phyloP scores from a whole-genome alignment of 2,797 vertebrate species.

The Pangasius sanitwongsei region DNA sequence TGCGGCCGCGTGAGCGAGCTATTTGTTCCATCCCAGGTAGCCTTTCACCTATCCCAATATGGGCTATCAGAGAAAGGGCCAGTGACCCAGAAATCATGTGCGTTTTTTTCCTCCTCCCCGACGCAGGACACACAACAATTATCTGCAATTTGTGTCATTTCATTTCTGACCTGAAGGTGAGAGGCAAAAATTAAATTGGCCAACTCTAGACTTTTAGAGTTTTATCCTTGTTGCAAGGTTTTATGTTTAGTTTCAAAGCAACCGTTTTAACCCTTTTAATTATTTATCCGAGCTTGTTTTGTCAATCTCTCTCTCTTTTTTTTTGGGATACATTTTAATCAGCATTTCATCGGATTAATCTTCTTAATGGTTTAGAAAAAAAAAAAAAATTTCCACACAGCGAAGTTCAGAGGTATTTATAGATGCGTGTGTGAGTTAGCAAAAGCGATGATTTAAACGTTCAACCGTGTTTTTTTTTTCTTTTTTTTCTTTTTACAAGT shows the following conservation, averaged over 20 bases:
- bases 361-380: conserved; percentile 76
- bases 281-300: conserved; percentile 43
- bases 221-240: background rate
- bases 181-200: conserved; percentile 63
- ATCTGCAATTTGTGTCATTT: conserved; percentile 82
- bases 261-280: conserved; percentile 25
- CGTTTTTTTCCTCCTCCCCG: conserved; percentile 71
- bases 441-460: conserved; percentile 28
- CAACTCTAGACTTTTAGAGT: background rate
- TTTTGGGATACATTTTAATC: conserved; percentile 78
- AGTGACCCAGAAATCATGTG: conserved; percentile 75
- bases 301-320: conserved; percentile 56
- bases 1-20: conserved; percentile 62
- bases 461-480: conserved; percentile 42
- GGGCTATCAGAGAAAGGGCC: conserved; percentile 68
- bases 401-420: conserved; percentile 69
- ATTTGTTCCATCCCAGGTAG: conserved; percentile 75
- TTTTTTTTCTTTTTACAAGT: conserved; percentile 23
- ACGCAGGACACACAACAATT: conserved; percentile 74
- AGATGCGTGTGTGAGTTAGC: conserved; percentile 48
- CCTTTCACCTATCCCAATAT: conserved; percentile 79
- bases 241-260: conserved; percentile 1
- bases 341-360: conserved; percentile 85
- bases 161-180: conserved; percentile 79
- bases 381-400: conserved; percentile 75